Evolutionary conservation across 1,140 invertebrate genomes (phyloP).

Genomic region (Zaprionus inermis): DNA sequence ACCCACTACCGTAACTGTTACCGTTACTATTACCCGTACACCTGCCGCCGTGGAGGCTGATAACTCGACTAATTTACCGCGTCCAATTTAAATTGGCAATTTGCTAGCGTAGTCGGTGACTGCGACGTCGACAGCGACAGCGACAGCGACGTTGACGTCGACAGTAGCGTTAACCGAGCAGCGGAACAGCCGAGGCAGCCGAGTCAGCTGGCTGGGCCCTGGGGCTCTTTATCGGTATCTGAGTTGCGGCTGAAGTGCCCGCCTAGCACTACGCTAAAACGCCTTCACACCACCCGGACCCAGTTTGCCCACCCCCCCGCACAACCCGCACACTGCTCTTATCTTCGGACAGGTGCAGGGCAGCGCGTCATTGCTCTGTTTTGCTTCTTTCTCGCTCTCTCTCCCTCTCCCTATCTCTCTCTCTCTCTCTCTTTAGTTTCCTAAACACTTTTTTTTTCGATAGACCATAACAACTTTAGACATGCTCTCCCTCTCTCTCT

Average conservation of each 20-base stretch:
- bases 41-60: slow-evolving; percentile 80
- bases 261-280: slow-evolving; percentile 35
- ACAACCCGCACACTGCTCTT: slow-evolving; percentile 17
- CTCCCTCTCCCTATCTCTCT: neutral
- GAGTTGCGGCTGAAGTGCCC: slow-evolving; percentile 65
- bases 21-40: slow-evolving; percentile 52
- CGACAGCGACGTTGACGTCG: slow-evolving; percentile 1
- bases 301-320: neutral
- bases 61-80: slow-evolving; percentile 84
- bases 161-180: slow-evolving; percentile 6
- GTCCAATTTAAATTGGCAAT: slow-evolving; percentile 84
- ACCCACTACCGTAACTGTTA: neutral
- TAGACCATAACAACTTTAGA: neutral
- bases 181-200: slow-evolving; percentile 24
- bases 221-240: slow-evolving; percentile 69
- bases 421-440: slow-evolving; percentile 26
- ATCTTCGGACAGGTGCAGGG: slow-evolving; percentile 63
- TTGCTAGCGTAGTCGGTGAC: slow-evolving; percentile 54
- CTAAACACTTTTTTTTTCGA: slow-evolving; percentile 19
- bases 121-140: slow-evolving; percentile 5
- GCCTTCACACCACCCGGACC: neutral
- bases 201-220: slow-evolving; percentile 31
- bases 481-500: neutral
- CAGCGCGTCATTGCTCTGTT: slow-evolving; percentile 61
- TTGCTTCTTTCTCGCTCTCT: neutral